Conservation (phyloP, 2,113 vertebrate genomes). For the Perca fluviatilis region DNA sequence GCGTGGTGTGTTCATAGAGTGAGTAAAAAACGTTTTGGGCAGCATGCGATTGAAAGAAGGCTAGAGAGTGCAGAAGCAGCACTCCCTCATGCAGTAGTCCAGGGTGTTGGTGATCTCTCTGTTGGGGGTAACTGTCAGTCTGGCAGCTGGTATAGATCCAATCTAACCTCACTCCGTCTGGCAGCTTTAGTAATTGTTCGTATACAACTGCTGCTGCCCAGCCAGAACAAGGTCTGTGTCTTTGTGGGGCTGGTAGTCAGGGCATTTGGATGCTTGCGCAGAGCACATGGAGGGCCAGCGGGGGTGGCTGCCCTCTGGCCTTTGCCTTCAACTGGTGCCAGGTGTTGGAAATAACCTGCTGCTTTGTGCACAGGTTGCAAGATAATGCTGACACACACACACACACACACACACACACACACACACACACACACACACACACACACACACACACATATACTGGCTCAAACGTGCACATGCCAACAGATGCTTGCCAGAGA, state of each 20-base stretch:
- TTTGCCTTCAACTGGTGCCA: conserved; percentile 58
- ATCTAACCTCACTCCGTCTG: conserved; percentile 44
- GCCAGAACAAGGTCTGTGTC: conserved; percentile 27
- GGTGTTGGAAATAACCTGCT: conserved; percentile 72
- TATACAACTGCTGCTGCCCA: conserved; percentile 21
- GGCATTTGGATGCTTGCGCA: conserved; percentile 37
- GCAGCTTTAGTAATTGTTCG: conserved; percentile 56
- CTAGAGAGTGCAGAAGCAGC: conserved; percentile 14
- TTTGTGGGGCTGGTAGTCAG: conserved; percentile 22
- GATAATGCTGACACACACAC: conserved; percentile 19
- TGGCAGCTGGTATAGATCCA: conserved; percentile 66
- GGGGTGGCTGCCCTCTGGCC: conserved; percentile 42
- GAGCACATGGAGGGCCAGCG: conserved; percentile 46
- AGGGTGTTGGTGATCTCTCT: conserved; percentile 54
- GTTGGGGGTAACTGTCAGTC: conserved; percentile 63
- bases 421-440: conserved; percentile 25
- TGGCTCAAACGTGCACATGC: neutral
- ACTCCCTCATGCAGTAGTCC: conserved; percentile 37
- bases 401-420: neutral
- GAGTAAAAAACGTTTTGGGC: neutral
- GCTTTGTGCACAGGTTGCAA: conserved; percentile 46
- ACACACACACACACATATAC: neutral
- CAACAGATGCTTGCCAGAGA: neutral
- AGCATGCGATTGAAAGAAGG: conserved; percentile 31
- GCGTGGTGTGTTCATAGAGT: neutral